Evolutionary conservation across 2,797 vertebrate genomes (phyloP).

Genomic region (Micromesistius poutassou): DNA sequence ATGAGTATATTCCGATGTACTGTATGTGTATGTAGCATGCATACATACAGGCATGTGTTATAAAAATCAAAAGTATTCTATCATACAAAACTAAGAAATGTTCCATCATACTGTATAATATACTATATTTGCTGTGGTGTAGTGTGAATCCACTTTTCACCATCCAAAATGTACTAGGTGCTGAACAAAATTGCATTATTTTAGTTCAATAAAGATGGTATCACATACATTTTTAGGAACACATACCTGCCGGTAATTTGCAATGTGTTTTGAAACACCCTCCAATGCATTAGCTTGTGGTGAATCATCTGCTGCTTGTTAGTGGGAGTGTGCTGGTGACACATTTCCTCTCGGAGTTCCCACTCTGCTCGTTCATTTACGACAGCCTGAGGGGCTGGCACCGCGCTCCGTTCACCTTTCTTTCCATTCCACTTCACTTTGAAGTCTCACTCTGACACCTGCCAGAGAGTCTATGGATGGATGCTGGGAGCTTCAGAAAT

Average conservation of each 20-base stretch:
- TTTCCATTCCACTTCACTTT: slow-evolving; percentile 41
- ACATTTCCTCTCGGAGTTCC: slow-evolving; percentile 65
- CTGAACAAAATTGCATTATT: slow-evolving; percentile 51
- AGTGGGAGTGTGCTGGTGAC: slow-evolving; percentile 62
- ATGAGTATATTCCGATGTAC: background rate
- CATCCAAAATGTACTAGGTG: slow-evolving; percentile 39
- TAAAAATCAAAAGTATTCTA: background rate
- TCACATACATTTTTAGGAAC: slow-evolving; percentile 45
- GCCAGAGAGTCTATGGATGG: slow-evolving; percentile 38
- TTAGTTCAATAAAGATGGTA: slow-evolving; percentile 46
- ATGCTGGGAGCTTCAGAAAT: slow-evolving; percentile 24
- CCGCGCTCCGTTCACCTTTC: slow-evolving; percentile 29
- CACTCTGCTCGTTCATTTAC: slow-evolving; percentile 50
- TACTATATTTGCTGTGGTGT: slow-evolving; percentile 35
- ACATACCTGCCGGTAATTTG: slow-evolving; percentile 41
- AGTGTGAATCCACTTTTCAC: slow-evolving; percentile 30
- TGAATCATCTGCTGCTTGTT: slow-evolving; percentile 62
- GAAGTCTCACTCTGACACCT: slow-evolving; percentile 49
- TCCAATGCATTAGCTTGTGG: slow-evolving; percentile 55
- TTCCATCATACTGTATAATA: background rate
- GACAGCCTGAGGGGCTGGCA: slow-evolving; percentile 38
- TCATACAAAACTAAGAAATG: background rate
- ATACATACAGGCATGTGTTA: too few species aligned
- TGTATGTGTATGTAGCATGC: background rate
- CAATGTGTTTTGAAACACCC: slow-evolving; percentile 34